Evolutionary conservation across 2,113 vertebrate genomes (phyloP).

Genomic region (Zosterops borbonicus): DNA sequence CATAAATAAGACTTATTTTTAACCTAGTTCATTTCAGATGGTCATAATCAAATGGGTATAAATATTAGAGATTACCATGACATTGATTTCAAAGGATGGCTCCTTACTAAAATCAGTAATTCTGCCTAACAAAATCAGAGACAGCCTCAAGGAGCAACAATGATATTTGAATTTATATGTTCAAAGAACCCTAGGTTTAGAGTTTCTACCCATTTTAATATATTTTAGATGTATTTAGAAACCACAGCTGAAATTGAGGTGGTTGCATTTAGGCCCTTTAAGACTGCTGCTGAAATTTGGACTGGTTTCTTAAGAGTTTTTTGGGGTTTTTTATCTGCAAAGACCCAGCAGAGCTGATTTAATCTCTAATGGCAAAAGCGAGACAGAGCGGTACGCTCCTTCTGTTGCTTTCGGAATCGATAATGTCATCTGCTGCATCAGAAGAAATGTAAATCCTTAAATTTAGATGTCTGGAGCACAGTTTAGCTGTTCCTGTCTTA

Average conservation of each 20-base stretch:
- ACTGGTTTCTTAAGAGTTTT: background rate
- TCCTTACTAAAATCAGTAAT: background rate
- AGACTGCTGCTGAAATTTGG: background rate
- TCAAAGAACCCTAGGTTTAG: background rate
- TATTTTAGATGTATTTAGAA: background rate
- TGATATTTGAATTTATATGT: background rate
- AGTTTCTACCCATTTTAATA: background rate
- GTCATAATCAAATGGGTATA: background rate
- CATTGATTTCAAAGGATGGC: background rate
- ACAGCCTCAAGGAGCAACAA: background rate
- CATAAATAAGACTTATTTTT: background rate
- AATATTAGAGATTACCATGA: background rate
- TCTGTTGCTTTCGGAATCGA: constrained; percentile 16
- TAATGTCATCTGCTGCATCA: background rate
- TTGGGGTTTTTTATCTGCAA: background rate
- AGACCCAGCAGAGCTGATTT: background rate
- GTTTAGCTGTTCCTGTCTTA: background rate
- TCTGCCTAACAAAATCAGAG: background rate
- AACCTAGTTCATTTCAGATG: background rate
- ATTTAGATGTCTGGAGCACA: constrained; percentile 14
- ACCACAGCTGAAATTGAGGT: background rate
- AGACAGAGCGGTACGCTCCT: background rate
- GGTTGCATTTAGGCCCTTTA: background rate
- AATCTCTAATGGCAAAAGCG: constrained; percentile 29
- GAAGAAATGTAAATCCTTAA: background rate